Evolutionary conservation across 2,888 invertebrate genomes (phyloP).

Genomic region (Ctena decussata): DNA sequence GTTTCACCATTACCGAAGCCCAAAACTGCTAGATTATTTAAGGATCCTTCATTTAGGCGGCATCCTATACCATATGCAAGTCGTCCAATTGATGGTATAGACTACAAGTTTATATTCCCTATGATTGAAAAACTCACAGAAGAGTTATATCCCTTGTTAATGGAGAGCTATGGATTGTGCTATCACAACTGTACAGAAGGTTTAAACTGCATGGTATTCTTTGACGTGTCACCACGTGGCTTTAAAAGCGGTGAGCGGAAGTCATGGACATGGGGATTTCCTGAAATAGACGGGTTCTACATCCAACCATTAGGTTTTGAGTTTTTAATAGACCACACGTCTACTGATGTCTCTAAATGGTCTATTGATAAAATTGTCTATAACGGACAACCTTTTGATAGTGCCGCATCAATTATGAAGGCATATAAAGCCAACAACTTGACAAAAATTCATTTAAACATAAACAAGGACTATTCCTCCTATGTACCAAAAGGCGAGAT

Average conservation of each 20-base stretch:
- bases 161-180: slow-evolving; percentile 70
- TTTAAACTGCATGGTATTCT: slow-evolving; percentile 67
- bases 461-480: slow-evolving; percentile 28
- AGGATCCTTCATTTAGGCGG: slow-evolving; percentile 66
- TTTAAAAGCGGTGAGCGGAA: slow-evolving; percentile 68
- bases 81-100: slow-evolving; percentile 71
- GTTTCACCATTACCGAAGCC: slow-evolving; percentile 77
- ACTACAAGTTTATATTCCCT: slow-evolving; percentile 57
- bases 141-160: slow-evolving; percentile 65
- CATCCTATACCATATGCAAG: slow-evolving; percentile 72
- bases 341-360: slow-evolving; percentile 69
- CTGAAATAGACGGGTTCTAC: slow-evolving; percentile 73
- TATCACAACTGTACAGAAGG: slow-evolving; percentile 73
- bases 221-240: slow-evolving; percentile 72
- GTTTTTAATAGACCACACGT: slow-evolving; percentile 72
- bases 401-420: slow-evolving; percentile 61
- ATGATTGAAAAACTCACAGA: slow-evolving; percentile 47
- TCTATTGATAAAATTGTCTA: slow-evolving; percentile 70
- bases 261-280: slow-evolving; percentile 72
- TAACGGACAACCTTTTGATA: slow-evolving; percentile 73
- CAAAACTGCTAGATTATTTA: slow-evolving; percentile 49
- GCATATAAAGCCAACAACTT: slow-evolving; percentile 48
- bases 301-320: slow-evolving; percentile 78
- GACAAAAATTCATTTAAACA: slow-evolving; percentile 13
- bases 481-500: slow-evolving; percentile 33